phyloP scores from a whole-genome alignment of 2,113 vertebrate species.

The Myotis davidii region DNA sequence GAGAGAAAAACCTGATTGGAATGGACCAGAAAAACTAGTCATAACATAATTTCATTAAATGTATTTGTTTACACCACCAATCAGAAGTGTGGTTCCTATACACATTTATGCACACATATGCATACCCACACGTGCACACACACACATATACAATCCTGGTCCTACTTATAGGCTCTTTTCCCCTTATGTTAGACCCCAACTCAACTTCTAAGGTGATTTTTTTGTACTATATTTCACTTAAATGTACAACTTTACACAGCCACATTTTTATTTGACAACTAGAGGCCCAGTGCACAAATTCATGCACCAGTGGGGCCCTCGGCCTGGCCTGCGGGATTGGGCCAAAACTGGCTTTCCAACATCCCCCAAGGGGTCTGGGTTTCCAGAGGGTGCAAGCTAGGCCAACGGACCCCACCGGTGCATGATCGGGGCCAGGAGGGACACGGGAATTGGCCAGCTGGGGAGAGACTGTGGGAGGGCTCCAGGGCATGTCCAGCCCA shows the following conservation, averaged over 20 bases:
- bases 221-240: conserved; percentile 9
- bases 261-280: too few species aligned
- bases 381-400: too few species aligned
- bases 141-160: not conserved
- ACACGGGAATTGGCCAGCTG: too few species aligned
- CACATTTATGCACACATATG: not conserved
- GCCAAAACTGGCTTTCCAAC: too few species aligned
- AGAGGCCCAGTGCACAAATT: too few species aligned
- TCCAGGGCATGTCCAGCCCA: too few species aligned
- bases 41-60: not conserved
- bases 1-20: not conserved
- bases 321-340: too few species aligned
- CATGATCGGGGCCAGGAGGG: too few species aligned
- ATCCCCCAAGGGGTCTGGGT: too few species aligned
- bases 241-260: not conserved
- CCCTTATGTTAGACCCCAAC: not conserved
- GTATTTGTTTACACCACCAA: not conserved
- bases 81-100: not conserved
- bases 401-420: too few species aligned
- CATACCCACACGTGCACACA: not conserved
- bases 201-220: not conserved
- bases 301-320: not conserved
- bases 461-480: too few species aligned
- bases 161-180: not conserved
- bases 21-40: not conserved